A percentile compares a stretch with the other conserved stretches of the same genome.
phyloP scores from a whole-genome alignment of 2,113 vertebrate species.

The Hydropotes inermis region DNA sequence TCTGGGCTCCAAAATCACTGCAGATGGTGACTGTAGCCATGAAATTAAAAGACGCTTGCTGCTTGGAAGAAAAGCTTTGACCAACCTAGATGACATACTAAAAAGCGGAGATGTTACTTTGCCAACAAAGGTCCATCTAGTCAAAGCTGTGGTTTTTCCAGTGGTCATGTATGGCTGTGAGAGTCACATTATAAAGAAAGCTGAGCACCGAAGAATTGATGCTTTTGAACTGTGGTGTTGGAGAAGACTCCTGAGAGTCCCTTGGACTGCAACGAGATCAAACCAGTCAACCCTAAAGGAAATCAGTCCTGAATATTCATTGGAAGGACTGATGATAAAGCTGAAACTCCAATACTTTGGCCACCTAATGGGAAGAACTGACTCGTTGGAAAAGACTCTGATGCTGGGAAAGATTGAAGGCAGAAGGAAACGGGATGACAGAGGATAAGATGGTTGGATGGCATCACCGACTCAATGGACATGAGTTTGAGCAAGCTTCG shows the following conservation, averaged over 20 bases:
- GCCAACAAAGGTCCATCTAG: too few species aligned
- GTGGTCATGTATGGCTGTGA: too few species aligned
- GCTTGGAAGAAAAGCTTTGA: too few species aligned
- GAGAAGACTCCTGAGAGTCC: not conserved
- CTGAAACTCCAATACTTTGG: not conserved
- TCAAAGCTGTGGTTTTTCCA: too few species aligned
- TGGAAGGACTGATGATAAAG: not conserved
- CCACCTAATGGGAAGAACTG: rapidly evolving
- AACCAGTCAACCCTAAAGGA: not conserved
- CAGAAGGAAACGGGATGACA: not conserved
- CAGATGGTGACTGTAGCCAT: too few species aligned
- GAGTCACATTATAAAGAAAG: not conserved
- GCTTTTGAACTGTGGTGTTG: not conserved
- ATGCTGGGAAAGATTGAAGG: not conserved
- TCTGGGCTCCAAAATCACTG: too few species aligned
- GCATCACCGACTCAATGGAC: not conserved
- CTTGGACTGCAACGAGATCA: not conserved
- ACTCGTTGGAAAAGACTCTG: not conserved
- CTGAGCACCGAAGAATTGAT: not conserved
- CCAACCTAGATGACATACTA: too few species aligned
- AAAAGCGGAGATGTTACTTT: too few species aligned
- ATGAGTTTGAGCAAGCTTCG: not conserved
- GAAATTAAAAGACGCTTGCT: too few species aligned
- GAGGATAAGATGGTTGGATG: not conserved
- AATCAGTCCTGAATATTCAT: not conserved